Base-by-base conservation (phyloP, 2,113 vertebrate genomes). In the Pachycephala philippinensis region DNA sequence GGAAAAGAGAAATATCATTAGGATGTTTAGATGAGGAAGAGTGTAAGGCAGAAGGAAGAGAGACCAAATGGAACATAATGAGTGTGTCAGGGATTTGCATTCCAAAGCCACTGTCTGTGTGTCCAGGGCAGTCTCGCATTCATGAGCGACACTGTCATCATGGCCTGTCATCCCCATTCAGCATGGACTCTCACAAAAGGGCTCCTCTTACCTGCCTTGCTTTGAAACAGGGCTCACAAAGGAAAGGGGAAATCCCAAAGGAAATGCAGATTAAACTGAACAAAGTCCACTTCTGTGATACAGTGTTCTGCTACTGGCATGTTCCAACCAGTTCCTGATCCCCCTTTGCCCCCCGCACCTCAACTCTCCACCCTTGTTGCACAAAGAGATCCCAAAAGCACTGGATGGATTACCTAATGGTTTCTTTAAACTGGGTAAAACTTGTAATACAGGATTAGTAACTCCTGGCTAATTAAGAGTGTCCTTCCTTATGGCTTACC, bases 351-450 rank as follows among this genome's bases (percentile, higher is more conserved):
- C 52, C 49, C 68, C 7, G 11, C 52, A 39, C 66, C 40, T 14
- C 45, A 69, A 17, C 86, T 71, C 96, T 89, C 93, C 96, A 78
- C 84, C 93, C 88, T 74, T 83, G 78, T 94, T 97, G 87, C 94
- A 95, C 93, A 97, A 97, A 96, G 93, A 81, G 70, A 91, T 96
- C 94, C 72, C 88, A 35, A 95, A 93, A 90, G 85, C 93, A 93
- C 26, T 42, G 71, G 89, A 96, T 80, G 59, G 93, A 97, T 97
- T 97, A 97, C 96, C 94, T 97, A 97, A 97, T 97, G 93, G 91
- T 91, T 97, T 94, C 90, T 92, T 95, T 76, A 96, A 95, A 96
- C 89, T 95, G 91, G 65, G 89, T 71, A 94, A 96, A 97, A 97
- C 97, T 83, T 75, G 97, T 81, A 96, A 47, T 90, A 93, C 97